A percentile compares a stretch with the other conserved stretches of the same genome.
phyloP scores from a whole-genome alignment of 2,113 vertebrate species.

The Geococcyx californianus region DNA sequence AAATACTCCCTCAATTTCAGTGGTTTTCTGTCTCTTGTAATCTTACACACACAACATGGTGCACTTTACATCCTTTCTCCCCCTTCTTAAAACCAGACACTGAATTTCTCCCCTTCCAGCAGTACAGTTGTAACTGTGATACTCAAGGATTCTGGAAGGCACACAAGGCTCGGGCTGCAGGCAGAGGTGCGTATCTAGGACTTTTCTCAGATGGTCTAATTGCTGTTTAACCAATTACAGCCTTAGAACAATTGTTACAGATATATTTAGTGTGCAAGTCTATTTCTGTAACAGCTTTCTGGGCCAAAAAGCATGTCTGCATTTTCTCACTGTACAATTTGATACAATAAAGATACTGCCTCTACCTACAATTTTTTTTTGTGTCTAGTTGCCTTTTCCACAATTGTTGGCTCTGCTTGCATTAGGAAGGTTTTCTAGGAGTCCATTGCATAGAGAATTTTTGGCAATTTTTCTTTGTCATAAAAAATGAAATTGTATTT shows the following conservation, averaged over 20 bases:
- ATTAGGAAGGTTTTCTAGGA: neutral
- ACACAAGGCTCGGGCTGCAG: no score
- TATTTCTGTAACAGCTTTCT: neutral
- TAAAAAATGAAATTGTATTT: neutral
- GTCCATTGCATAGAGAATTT: no score
- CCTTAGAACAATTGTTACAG: neutral
- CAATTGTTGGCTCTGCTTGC: neutral
- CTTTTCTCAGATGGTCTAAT: neutral
- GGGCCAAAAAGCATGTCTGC: neutral
- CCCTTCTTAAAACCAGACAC: neutral
- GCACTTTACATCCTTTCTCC: neutral
- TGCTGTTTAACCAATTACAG: neutral
- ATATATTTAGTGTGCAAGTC: neutral
- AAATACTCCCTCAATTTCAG: neutral
- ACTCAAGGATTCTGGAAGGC: no score
- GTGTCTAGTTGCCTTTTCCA: neutral
- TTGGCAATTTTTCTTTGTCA: neutral
- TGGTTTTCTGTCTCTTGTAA: rapidly evolving
- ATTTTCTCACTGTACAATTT: neutral
- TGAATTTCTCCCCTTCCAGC: neutral
- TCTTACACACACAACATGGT: no score
- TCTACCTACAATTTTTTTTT: neutral
- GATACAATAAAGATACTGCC: neutral
- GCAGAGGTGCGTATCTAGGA: neutral
- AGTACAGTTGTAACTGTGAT: rapidly evolving